A percentile compares a stretch with the other conserved stretches of the same genome.
phyloP scores from a whole-genome alignment of 2,797 vertebrate species.

The Calcarius lapponicus region DNA sequence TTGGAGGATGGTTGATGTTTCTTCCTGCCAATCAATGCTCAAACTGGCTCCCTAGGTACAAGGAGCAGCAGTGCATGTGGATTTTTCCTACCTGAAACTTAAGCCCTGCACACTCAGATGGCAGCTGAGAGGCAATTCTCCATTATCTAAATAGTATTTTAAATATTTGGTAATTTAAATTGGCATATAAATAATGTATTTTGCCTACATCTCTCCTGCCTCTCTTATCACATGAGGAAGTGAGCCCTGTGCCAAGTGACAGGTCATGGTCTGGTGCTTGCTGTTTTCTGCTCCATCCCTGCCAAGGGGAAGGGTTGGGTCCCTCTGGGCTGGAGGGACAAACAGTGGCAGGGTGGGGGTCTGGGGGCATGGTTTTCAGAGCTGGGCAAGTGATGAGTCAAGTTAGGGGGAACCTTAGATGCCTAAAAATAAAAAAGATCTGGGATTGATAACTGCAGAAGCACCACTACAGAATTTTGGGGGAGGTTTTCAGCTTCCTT shows the following conservation, averaged over 20 bases:
- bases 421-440: neutral
- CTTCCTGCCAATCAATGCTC: neutral
- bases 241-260: neutral
- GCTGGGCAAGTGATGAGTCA: neutral
- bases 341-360: neutral
- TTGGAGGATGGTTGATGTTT: neutral
- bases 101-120: neutral
- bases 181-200: constrained; percentile 15
- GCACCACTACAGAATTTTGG: neutral
- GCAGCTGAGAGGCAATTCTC: neutral
- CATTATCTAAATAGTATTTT: neutral
- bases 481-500: neutral
- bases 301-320: neutral
- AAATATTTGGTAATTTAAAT: constrained; percentile 35
- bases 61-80: neutral
- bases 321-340: neutral
- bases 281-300: neutral
- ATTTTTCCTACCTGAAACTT: constrained; percentile 47
- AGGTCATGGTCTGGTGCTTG: neutral
- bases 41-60: neutral
- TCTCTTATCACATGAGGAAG: neutral
- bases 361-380: neutral
- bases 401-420: neutral
- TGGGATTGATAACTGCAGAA: neutral
- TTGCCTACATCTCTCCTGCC: neutral